Conservation (phyloP, 2,797 vertebrate species). For the Eupleurogrammus muticus region DNA sequence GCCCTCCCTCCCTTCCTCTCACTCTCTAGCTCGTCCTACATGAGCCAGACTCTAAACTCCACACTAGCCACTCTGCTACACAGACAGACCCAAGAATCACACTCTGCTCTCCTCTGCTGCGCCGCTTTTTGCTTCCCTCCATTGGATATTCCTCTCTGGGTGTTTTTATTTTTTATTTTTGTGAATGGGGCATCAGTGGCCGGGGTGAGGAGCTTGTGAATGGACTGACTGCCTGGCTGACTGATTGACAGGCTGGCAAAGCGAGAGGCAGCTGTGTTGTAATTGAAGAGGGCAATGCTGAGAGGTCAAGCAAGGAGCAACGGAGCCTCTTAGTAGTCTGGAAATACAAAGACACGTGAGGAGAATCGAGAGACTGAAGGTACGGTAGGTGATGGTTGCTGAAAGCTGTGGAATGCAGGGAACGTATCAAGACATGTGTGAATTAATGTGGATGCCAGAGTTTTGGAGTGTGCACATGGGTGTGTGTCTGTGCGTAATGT, state of each 20-base stretch:
- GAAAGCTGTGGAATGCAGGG: constrained; percentile 70
- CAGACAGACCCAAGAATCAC: constrained; percentile 72
- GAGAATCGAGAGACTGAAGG: constrained; percentile 65
- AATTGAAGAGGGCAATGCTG: constrained; percentile 77
- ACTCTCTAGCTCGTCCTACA: constrained; percentile 79
- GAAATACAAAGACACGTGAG: constrained; percentile 80
- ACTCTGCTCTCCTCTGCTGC: constrained; percentile 60
- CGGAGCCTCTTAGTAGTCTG: constrained; percentile 75
- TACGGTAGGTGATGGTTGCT: constrained; percentile 68
- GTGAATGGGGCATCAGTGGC: constrained; percentile 80
- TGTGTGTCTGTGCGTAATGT: constrained; percentile 45
- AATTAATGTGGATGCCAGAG: constrained; percentile 64
- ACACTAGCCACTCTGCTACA: constrained; percentile 69
- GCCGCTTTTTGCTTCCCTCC: constrained; percentile 54
- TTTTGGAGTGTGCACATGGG: constrained; percentile 49
- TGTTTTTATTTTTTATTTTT: constrained; percentile 61
- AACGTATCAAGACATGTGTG: constrained; percentile 77
- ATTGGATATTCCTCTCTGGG: constrained; percentile 72
- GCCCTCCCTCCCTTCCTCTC: constrained; percentile 81
- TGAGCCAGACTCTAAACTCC: constrained; percentile 77
- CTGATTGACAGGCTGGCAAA: constrained; percentile 62
- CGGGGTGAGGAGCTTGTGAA: constrained; percentile 76
- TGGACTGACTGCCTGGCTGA: constrained; percentile 74
- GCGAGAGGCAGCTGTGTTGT: constrained; percentile 63
- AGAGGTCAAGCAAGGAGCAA: constrained; percentile 79